phyloP scores from a whole-genome alignment of 2,797 vertebrate species.

The Chrysocyon brachyurus region DNA sequence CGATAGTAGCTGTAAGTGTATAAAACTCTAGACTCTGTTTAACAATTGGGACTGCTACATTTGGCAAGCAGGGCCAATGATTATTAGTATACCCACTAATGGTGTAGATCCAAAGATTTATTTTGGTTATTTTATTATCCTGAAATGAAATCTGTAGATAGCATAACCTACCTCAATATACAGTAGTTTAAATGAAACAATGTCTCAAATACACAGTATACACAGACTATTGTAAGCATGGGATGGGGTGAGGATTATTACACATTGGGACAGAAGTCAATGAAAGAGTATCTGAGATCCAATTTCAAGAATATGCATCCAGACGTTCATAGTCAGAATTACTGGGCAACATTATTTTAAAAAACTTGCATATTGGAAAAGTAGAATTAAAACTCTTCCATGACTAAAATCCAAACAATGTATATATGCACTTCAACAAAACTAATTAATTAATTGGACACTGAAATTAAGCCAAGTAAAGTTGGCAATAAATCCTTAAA shows the following conservation, averaged over 20 bases:
- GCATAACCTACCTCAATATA: not conserved
- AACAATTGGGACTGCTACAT: not conserved
- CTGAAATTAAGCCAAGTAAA: not conserved
- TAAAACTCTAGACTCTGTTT: not conserved
- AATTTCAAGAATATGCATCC: not conserved
- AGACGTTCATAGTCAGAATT: not conserved
- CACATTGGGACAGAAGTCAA: not conserved
- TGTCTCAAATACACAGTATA: not conserved
- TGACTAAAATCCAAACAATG: not conserved
- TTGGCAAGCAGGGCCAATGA: not conserved
- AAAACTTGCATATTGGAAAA: not conserved
- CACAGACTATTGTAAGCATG: not conserved
- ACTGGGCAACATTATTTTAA: not conserved
- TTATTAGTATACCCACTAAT: not conserved
- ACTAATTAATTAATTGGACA: not conserved
- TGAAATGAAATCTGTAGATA: not conserved
- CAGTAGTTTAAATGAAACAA: not conserved
- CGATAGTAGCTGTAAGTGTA: not conserved
- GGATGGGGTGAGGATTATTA: not conserved
- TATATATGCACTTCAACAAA: not conserved
- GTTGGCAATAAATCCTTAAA: not conserved
- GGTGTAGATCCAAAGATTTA: rapidly evolving
- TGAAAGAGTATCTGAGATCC: not conserved
- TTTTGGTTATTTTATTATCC: not conserved
- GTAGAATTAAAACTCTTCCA: not conserved